Evolutionary conservation across 1,140 invertebrate species (phyloP).

Genomic region (Pachyrhynchus sulphureomaculatus): DNA sequence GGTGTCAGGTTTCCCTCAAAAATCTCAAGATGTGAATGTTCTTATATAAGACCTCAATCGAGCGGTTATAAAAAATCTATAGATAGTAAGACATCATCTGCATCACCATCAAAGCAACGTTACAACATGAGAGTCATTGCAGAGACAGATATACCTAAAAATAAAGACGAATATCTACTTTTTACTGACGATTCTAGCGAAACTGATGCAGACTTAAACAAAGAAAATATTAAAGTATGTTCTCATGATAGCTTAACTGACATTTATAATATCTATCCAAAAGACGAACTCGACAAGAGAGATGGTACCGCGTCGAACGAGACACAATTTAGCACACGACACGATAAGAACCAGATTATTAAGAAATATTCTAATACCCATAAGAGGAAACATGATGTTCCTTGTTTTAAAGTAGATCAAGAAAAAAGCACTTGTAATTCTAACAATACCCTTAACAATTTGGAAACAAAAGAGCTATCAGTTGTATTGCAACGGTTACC

Average conservation of each 20-base stretch:
- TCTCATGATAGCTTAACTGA: background rate
- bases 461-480: background rate
- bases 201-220: background rate
- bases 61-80: too few relatives aligned
- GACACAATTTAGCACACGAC: too few relatives aligned
- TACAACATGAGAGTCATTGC: too few relatives aligned
- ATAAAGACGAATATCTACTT: background rate
- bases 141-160: background rate
- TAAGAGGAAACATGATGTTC: constrained; percentile 22
- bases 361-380: constrained; percentile 17
- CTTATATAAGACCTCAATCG: too few relatives aligned
- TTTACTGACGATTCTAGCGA: background rate
- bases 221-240: constrained; percentile 2
- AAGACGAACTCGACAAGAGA: background rate
- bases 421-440: constrained; percentile 2
- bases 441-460: background rate
- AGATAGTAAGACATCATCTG: too few relatives aligned
- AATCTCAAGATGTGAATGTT: too few relatives aligned
- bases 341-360: background rate
- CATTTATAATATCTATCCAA: background rate
- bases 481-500: constrained; percentile 3
- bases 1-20: too few relatives aligned
- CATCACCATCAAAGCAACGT: too few relatives aligned
- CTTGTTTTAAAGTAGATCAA: constrained; percentile 26
- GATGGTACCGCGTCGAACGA: background rate